These are phyloP conservation scores for Cremastinae sp. DNA, from an alignment of 2,888 invertebrate species.

Conservation along the genomic window DNA sequence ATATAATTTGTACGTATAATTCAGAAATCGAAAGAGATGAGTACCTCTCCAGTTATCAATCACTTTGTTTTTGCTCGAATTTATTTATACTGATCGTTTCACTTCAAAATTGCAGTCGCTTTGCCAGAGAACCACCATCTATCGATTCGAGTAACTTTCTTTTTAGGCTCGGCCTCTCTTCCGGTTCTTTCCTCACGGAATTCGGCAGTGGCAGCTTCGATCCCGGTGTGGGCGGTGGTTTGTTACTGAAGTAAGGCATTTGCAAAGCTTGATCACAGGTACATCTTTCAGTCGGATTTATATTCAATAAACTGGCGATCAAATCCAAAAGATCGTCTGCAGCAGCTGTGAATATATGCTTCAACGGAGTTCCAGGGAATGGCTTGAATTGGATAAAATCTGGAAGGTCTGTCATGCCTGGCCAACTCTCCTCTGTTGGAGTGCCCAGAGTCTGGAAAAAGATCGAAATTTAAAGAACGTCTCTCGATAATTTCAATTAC, in stretches of 20 bases:
- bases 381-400: slow-evolving; percentile 97
- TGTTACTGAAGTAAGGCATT: slow-evolving; percentile 95
- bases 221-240: slow-evolving; percentile 93
- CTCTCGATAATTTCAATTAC: too few species aligned
- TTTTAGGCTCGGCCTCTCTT: slow-evolving; percentile 88
- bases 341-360: slow-evolving; percentile 97
- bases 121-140: slow-evolving; percentile 86
- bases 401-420: slow-evolving; percentile 89
- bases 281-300: slow-evolving; percentile 92
- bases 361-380: slow-evolving; percentile 91
- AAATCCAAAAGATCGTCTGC: slow-evolving; percentile 94
- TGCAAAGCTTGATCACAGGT: slow-evolving; percentile 92
- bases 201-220: slow-evolving; percentile 90
- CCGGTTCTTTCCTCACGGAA: slow-evolving; percentile 83
- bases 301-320: slow-evolving; percentile 87
- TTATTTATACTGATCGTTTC: not conserved
- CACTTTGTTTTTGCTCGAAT: not conserved
- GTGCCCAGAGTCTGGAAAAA: slow-evolving; percentile 87
- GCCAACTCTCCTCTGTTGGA: slow-evolving; percentile 96
- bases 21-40: too few species aligned
- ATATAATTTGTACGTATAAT: too few species aligned
- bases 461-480: too few species aligned
- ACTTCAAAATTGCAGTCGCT: slow-evolving; percentile 85
- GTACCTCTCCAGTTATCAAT: not conserved
- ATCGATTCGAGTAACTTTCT: slow-evolving; percentile 88